Evolutionary conservation across 2,888 invertebrate genomes (phyloP).

Genomic region (Nebria salina): DNA sequence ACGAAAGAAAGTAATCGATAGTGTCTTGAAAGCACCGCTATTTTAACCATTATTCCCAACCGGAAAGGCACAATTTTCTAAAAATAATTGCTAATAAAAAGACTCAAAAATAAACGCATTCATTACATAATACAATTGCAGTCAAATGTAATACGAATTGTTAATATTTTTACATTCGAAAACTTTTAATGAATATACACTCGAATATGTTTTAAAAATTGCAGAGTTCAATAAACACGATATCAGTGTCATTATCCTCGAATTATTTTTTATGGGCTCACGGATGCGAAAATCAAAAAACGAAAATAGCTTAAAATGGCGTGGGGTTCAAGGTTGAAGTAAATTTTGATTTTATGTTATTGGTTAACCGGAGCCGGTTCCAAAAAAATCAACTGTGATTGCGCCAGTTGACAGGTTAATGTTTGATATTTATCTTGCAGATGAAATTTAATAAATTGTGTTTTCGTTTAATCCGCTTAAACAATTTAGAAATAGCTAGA

Average conservation of each 20-base stretch:
- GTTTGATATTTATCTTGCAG: too few relatives aligned
- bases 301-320: background rate
- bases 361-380: background rate
- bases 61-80: too few relatives aligned
- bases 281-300: background rate
- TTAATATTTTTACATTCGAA: background rate
- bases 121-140: too few relatives aligned
- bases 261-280: background rate
- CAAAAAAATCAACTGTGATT: too few relatives aligned
- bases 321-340: background rate
- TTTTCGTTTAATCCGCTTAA: too few relatives aligned
- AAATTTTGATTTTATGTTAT: slow-evolving; percentile 1
- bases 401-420: too few relatives aligned
- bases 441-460: too few relatives aligned
- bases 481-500: too few relatives aligned
- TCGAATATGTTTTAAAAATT: background rate
- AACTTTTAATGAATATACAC: background rate
- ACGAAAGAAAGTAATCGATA: background rate
- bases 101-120: too few relatives aligned
- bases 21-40: background rate
- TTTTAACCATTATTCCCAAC: background rate
- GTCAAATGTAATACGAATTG: too few relatives aligned
- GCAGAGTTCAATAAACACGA: background rate
- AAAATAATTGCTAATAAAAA: too few relatives aligned
- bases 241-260: background rate